A percentile compares a stretch with the other conserved stretches of the same genome.
Evolutionary conservation across 1,140 invertebrate genomes (phyloP).

Genomic region (Achroia grisella): DNA sequence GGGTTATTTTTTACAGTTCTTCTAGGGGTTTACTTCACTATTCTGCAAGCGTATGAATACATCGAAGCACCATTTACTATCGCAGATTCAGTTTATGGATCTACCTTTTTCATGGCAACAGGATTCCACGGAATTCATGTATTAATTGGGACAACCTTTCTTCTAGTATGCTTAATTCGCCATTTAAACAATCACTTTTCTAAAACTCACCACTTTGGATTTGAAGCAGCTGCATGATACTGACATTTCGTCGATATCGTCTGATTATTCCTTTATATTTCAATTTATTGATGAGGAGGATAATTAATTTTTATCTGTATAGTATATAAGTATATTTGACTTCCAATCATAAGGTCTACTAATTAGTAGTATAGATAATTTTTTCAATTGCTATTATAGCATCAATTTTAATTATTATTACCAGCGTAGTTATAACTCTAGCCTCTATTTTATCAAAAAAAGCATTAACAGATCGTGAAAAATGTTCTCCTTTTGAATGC

Average conservation of each 20-base stretch:
- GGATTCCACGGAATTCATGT: slow-evolving; percentile 85
- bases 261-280: slow-evolving; percentile 81
- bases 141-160: slow-evolving; percentile 79
- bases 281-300: slow-evolving; percentile 81
- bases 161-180: slow-evolving; percentile 74
- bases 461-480: slow-evolving; percentile 73
- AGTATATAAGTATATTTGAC: slow-evolving; percentile 80
- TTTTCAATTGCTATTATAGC: slow-evolving; percentile 43
- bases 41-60: slow-evolving; percentile 69
- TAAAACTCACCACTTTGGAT: slow-evolving; percentile 77
- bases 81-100: slow-evolving; percentile 77
- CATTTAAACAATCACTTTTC: slow-evolving; percentile 74
- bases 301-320: slow-evolving; percentile 76
- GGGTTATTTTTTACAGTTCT: slow-evolving; percentile 72
- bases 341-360: slow-evolving; percentile 79
- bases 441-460: slow-evolving; percentile 72
- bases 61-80: slow-evolving; percentile 15
- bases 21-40: slow-evolving; percentile 74
- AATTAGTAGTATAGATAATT: slow-evolving; percentile 70
- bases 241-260: slow-evolving; percentile 85
- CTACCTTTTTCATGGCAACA: slow-evolving; percentile 81
- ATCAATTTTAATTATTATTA: slow-evolving; percentile 54
- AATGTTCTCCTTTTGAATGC: slow-evolving; percentile 77
- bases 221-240: slow-evolving; percentile 82
- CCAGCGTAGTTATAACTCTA: slow-evolving; percentile 67